Conservation (phyloP, 2,797 vertebrate genomes). For the Channa striata region DNA sequence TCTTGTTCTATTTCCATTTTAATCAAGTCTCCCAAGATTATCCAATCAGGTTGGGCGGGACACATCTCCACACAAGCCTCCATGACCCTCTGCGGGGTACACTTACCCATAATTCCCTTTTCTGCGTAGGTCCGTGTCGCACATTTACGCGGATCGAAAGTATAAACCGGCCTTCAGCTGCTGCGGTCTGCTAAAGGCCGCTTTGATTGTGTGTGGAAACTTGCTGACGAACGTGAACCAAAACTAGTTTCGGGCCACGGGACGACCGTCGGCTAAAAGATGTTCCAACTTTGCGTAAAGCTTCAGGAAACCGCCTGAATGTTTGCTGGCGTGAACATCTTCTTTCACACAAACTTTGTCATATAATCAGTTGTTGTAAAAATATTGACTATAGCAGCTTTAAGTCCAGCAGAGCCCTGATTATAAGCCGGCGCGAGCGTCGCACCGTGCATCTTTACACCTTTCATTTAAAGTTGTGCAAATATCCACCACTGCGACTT, state of each 20-base stretch:
- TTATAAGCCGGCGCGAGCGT: neutral
- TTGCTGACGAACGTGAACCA: neutral
- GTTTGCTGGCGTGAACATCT: neutral
- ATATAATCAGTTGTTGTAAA: neutral
- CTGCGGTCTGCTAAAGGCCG: too few relatives aligned
- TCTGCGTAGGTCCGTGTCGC: too few relatives aligned
- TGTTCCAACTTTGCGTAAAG: neutral
- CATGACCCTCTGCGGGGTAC: too few relatives aligned
- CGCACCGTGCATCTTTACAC: neutral
- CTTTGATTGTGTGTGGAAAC: neutral
- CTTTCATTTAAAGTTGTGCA: constrained; percentile 27
- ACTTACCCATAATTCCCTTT: too few relatives aligned
- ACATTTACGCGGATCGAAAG: too few relatives aligned
- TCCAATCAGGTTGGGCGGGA: too few relatives aligned
- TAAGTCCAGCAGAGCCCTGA: neutral
- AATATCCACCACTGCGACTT: constrained; percentile 54
- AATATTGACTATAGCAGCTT: too few relatives aligned
- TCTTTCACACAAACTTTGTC: neutral
- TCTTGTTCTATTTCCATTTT: too few relatives aligned
- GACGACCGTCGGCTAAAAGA: constrained; percentile 9
- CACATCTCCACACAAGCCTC: too few relatives aligned
- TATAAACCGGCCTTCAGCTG: too few relatives aligned
- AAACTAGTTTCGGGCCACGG: neutral
- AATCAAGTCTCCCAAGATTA: too few relatives aligned
- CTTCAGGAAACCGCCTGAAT: too few relatives aligned